Percentiles rank a stretch among this genome's conserved stretches.
Evolutionary conservation across 2,797 vertebrate genomes (phyloP).

Genomic region (Anolis apletophallus): DNA sequence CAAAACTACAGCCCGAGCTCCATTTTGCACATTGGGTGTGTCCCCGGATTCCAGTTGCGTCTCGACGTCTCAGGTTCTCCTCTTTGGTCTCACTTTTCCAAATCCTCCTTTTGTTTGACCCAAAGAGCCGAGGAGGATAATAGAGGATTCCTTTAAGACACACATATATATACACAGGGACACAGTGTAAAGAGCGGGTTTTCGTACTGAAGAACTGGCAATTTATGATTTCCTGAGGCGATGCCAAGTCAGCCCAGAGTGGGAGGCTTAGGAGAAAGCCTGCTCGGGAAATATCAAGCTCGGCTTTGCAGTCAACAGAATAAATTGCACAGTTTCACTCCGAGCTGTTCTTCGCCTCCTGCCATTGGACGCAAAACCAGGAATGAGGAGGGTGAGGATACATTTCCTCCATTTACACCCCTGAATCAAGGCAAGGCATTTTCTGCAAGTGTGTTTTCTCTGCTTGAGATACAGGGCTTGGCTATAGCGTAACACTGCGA

Average conservation of each 20-base stretch:
- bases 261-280: background rate
- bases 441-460: too few species aligned
- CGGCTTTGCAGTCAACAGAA: background rate
- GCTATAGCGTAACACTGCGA: too few species aligned
- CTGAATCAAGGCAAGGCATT: too few species aligned
- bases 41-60: too few species aligned
- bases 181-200: fast-evolving
- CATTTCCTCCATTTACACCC: background rate
- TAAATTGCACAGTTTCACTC: background rate
- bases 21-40: too few species aligned
- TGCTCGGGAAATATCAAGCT: background rate
- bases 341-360: background rate
- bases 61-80: too few species aligned
- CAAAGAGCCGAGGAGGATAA: background rate
- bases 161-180: background rate
- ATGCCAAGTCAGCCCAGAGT: background rate
- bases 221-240: background rate
- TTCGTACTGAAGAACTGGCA: background rate
- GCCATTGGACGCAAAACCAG: background rate
- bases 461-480: too few species aligned
- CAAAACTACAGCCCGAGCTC: too few species aligned
- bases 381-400: too few species aligned
- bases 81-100: background rate
- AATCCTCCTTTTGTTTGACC: fast-evolving
- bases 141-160: background rate